Percentiles rank a stretch among this genome's conserved stretches.
phyloP scores from a whole-genome alignment of 2,888 invertebrate genomes.

The Vannuccia rotundouncinata region DNA sequence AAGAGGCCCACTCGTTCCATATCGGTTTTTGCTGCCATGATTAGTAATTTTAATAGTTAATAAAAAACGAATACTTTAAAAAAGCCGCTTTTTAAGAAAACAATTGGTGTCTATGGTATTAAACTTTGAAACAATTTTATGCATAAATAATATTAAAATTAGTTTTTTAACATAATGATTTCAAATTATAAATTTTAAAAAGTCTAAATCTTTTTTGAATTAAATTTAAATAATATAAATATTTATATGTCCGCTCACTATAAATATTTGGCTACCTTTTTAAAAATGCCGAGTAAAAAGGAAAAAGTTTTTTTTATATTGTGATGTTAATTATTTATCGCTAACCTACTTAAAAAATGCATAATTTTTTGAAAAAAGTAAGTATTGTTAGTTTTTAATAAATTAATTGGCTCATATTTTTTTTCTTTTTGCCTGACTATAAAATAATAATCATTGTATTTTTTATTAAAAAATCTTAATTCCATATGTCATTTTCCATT shows the following conservation, averaged over 20 bases:
- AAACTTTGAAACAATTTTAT: neutral
- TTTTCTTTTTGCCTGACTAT: too few relatives aligned
- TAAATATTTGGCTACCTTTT: neutral
- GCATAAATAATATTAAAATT: neutral
- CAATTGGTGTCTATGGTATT: neutral
- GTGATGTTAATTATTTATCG: too few relatives aligned
- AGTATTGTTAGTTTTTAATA: neutral
- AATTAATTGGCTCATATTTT: too few relatives aligned
- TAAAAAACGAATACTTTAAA: neutral
- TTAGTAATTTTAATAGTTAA: neutral
- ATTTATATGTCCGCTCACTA: neutral
- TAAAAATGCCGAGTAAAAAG: neutral
- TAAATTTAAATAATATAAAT: neutral
- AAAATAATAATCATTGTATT: too few relatives aligned
- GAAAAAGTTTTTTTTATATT: neutral
- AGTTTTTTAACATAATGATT: neutral
- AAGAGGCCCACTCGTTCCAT: constrained; percentile 56
- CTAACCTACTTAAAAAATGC: too few relatives aligned
- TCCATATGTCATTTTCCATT: too few relatives aligned
- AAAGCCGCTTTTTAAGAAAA: neutral
- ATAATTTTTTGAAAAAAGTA: neutral
- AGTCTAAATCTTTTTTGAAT: neutral
- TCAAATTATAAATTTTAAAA: neutral
- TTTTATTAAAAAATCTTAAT: too few relatives aligned
- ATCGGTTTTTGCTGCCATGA: constrained; percentile 46